phyloP scores from a whole-genome alignment of 1,140 invertebrate species.

The Campoletis sonorensis region DNA sequence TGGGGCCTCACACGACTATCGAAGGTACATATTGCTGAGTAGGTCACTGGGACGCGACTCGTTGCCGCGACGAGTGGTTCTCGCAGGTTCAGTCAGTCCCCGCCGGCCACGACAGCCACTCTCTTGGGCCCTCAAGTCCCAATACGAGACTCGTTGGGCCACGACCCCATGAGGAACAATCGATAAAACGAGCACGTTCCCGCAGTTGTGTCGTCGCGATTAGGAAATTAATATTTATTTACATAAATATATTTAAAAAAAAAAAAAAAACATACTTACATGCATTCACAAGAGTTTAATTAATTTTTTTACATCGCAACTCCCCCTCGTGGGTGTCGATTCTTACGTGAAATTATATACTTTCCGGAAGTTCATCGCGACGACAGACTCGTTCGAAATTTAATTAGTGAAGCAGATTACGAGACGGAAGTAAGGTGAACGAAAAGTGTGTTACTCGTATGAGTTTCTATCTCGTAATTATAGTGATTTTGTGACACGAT shows the following conservation, averaged over 20 bases:
- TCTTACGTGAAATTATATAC: background rate
- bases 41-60: constrained; percentile 75
- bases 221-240: background rate
- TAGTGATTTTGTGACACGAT: constrained; percentile 14
- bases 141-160: constrained; percentile 36
- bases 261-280: no score
- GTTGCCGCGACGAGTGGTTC: constrained; percentile 63
- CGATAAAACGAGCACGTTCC: constrained; percentile 5
- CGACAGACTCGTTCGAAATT: background rate
- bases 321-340: background rate
- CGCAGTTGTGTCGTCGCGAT: constrained; percentile 24
- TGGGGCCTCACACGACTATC: constrained; percentile 56
- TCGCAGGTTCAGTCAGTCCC: constrained; percentile 67
- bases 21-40: constrained; percentile 61
- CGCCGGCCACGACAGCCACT: constrained; percentile 70
- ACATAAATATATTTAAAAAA: no score
- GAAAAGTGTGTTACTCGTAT: constrained; percentile 28
- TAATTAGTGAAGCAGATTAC: constrained; percentile 5
- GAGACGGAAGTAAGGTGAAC: constrained; percentile 28
- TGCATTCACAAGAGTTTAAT: no score
- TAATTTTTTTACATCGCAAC: no score
- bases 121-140: constrained; percentile 54
- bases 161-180: constrained; percentile 40
- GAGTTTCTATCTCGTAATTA: constrained; percentile 9
- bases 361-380: background rate